phyloP scores from a whole-genome alignment of 2,797 vertebrate genomes.

The Oryzias dopingdopingensis region DNA sequence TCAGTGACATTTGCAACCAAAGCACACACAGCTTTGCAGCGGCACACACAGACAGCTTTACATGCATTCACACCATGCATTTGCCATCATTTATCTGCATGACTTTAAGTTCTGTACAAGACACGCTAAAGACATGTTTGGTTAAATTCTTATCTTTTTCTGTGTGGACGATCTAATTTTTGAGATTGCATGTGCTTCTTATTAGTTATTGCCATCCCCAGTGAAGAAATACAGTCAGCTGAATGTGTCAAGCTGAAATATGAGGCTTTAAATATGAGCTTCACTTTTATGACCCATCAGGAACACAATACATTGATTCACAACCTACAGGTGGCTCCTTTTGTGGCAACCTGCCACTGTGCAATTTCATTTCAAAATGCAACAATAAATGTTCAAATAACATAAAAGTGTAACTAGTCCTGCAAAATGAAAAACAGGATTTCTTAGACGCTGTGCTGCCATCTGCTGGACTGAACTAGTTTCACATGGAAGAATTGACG shows the following conservation, averaged over 20 bases:
- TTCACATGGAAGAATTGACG: neutral
- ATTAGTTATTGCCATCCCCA: neutral
- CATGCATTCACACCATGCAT: neutral
- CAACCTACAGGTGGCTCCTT: conserved; percentile 8
- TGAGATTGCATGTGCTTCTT: too few species aligned
- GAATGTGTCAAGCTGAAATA: conserved; percentile 6
- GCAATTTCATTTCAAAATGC: conserved; percentile 19
- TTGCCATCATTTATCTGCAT: too few species aligned
- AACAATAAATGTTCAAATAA: conserved; percentile 11
- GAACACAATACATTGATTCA: conserved; percentile 15
- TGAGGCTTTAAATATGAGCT: conserved; percentile 26
- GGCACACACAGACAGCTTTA: conserved; percentile 1
- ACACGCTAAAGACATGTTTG: too few species aligned
- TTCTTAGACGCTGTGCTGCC: conserved; percentile 33
- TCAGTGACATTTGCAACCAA: conserved; percentile 62
- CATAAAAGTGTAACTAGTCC: conserved; percentile 1
- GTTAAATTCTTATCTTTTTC: too few species aligned
- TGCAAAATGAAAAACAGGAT: neutral
- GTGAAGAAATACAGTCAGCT: conserved; percentile 16
- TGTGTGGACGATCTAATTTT: too few species aligned
- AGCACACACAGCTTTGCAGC: conserved; percentile 1
- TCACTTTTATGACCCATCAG: conserved; percentile 20
- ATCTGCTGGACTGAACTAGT: conserved; percentile 46
- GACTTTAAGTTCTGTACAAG: too few species aligned
- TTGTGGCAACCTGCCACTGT: conserved; percentile 3